Evolutionary conservation across 2,797 vertebrate genomes (phyloP).

Genomic region (Mastacembelus armatus): DNA sequence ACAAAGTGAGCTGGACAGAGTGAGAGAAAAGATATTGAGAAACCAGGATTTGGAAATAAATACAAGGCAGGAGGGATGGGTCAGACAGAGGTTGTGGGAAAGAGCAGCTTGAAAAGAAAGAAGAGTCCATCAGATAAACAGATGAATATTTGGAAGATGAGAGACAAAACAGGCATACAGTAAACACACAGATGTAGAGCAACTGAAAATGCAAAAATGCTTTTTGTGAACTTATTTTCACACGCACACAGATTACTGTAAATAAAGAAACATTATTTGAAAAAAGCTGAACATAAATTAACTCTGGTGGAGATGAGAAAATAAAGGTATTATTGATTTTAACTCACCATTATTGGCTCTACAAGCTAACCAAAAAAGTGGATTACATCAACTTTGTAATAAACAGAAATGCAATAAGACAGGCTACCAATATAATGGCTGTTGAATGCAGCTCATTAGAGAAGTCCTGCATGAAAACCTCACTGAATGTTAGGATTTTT

Average conservation of each 20-base stretch:
- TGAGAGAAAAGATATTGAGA: slow-evolving; percentile 28
- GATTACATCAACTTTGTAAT: no score
- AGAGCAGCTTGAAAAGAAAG: slow-evolving; percentile 63
- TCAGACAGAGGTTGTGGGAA: slow-evolving; percentile 74
- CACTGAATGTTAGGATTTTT: no score
- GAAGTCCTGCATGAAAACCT: no score
- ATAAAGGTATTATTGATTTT: neutral
- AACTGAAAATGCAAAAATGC: slow-evolving; percentile 29
- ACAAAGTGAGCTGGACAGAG: slow-evolving; percentile 2
- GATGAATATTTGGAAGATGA: slow-evolving; percentile 51
- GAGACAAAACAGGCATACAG: slow-evolving; percentile 49
- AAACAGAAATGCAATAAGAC: no score
- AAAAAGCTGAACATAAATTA: neutral
- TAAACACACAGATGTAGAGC: slow-evolving; percentile 46
- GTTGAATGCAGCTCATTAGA: no score
- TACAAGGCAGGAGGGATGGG: slow-evolving; percentile 43
- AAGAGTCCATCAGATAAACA: slow-evolving; percentile 72
- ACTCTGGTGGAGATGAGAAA: neutral
- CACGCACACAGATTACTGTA: neutral
- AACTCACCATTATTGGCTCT: no score
- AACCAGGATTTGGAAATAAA: no score
- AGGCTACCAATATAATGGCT: no score
- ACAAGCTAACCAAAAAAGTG: no score
- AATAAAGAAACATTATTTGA: slow-evolving; percentile 9
- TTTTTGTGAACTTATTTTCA: neutral